Evolutionary conservation across 1,140 invertebrate species (phyloP).

Genomic region (Drosophila aff.): DNA sequence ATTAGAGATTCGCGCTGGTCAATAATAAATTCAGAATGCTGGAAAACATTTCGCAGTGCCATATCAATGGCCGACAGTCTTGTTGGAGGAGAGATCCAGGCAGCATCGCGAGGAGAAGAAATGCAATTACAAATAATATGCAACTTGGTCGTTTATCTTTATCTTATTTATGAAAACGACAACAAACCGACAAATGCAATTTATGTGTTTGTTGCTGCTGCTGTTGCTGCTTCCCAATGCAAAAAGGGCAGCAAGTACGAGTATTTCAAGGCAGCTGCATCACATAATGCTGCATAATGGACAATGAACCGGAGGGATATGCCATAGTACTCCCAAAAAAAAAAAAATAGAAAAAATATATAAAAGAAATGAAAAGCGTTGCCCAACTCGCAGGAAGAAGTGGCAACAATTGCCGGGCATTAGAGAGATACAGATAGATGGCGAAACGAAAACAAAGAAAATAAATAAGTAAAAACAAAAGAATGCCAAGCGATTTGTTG

Average conservation of each 20-base stretch:
- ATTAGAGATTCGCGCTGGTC: constrained; percentile 56
- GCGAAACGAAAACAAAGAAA: constrained; percentile 36
- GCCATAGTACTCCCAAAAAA: constrained; percentile 59
- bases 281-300: constrained; percentile 82
- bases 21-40: constrained; percentile 70
- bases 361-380: constrained; percentile 67
- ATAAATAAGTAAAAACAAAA: constrained; percentile 54
- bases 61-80: constrained; percentile 68
- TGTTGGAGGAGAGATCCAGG: constrained; percentile 37
- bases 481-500: constrained; percentile 77
- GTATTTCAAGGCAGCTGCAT: constrained; percentile 67
- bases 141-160: constrained; percentile 84
- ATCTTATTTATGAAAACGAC: constrained; percentile 85
- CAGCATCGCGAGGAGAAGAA: constrained; percentile 64
- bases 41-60: constrained; percentile 67
- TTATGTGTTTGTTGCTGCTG: constrained; percentile 80
- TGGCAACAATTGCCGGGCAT: constrained; percentile 79
- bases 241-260: constrained; percentile 45
- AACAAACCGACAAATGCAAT: constrained; percentile 85
- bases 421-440: constrained; percentile 76
- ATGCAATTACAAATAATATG: constrained; percentile 85
- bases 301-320: constrained; percentile 50
- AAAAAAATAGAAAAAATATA: constrained; percentile 47
- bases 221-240: constrained; percentile 59
- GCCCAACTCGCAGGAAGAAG: constrained; percentile 76